These are phyloP conservation scores for Discoglossus pictus DNA, from an alignment of 2,797 vertebrate species.

Conservation along the genomic window DNA sequence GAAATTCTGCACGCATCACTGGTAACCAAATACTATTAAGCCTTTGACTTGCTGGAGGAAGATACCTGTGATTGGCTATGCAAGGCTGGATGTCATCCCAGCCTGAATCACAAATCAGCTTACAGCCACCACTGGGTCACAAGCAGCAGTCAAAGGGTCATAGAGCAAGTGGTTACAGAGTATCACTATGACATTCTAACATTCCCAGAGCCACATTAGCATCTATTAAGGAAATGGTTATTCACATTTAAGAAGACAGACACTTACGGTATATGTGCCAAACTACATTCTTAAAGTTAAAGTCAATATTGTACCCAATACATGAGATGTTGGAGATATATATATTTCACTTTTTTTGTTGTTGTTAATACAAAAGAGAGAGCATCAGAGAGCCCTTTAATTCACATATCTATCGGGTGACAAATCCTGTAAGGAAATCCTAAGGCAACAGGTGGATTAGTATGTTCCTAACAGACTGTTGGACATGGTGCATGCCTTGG, in stretches of 20 bases:
- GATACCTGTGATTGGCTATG: constrained; percentile 47
- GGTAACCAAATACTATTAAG: constrained; percentile 51
- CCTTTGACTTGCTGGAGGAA: constrained; percentile 41
- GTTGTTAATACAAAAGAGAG: too few relatives aligned
- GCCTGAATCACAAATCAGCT: constrained; percentile 35
- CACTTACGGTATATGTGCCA: too few relatives aligned
- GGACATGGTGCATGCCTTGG: too few relatives aligned
- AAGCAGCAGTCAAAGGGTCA: constrained; percentile 35
- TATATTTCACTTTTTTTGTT: too few relatives aligned
- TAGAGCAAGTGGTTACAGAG: constrained; percentile 26
- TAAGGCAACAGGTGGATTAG: too few relatives aligned
- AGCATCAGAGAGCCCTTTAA: too few relatives aligned
- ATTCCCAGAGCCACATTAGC: constrained; percentile 1
- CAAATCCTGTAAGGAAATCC: background rate
- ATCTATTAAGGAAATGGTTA: background rate
- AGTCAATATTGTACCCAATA: too few relatives aligned
- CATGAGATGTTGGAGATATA: too few relatives aligned
- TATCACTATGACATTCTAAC: constrained; percentile 7
- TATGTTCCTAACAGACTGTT: too few relatives aligned
- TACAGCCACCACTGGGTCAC: constrained; percentile 28
- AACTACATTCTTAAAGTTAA: too few relatives aligned
- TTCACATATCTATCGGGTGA: too few relatives aligned
- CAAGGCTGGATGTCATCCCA: constrained; percentile 42
- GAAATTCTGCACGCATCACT: constrained; percentile 45
- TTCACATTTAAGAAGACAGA: too few relatives aligned